A percentile compares a stretch with the other conserved stretches of the same genome.
phyloP scores from a whole-genome alignment of 1,140 invertebrate species.

The Asbolus verrucosus region DNA sequence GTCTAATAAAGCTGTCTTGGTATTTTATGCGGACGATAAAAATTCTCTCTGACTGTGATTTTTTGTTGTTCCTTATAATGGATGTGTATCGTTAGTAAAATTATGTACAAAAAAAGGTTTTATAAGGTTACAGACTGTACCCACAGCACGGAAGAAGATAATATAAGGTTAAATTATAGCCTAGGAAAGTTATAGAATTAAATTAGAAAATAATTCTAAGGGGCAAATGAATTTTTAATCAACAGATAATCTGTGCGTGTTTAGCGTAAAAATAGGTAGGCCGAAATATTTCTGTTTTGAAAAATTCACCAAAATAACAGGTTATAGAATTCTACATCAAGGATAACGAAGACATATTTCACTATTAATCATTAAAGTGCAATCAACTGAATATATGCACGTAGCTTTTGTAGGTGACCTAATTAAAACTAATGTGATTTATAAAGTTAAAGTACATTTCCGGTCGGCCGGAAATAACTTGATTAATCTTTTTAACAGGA shows the following conservation, averaged over 20 bases:
- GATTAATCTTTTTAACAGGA: conserved; percentile 27
- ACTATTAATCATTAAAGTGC: background rate
- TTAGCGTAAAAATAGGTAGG: background rate
- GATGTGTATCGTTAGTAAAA: too few relatives aligned
- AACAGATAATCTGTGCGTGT: conserved; percentile 15
- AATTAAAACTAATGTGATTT: conserved; percentile 29
- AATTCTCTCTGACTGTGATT: too few relatives aligned
- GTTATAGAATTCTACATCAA: too few relatives aligned
- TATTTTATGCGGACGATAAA: too few relatives aligned
- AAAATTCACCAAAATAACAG: conserved; percentile 11
- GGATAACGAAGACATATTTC: too few relatives aligned
- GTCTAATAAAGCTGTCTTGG: too few relatives aligned
- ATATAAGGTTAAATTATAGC: background rate
- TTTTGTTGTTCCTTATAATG: too few relatives aligned
- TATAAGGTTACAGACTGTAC: background rate
- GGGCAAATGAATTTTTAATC: conserved; percentile 33
- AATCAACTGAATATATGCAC: background rate
- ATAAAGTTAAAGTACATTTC: conserved; percentile 28
- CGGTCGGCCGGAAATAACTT: conserved; percentile 32
- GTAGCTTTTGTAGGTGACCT: too few relatives aligned
- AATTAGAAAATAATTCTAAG: background rate
- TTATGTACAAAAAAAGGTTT: conserved; percentile 6
- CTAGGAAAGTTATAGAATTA: conserved; percentile 17
- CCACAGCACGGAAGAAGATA: background rate
- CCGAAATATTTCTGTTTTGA: conserved; percentile 6